A percentile compares a stretch with the other conserved stretches of the same genome.
phyloP scores from a whole-genome alignment of 2,797 vertebrate genomes.

The Meriones psammophilus region DNA sequence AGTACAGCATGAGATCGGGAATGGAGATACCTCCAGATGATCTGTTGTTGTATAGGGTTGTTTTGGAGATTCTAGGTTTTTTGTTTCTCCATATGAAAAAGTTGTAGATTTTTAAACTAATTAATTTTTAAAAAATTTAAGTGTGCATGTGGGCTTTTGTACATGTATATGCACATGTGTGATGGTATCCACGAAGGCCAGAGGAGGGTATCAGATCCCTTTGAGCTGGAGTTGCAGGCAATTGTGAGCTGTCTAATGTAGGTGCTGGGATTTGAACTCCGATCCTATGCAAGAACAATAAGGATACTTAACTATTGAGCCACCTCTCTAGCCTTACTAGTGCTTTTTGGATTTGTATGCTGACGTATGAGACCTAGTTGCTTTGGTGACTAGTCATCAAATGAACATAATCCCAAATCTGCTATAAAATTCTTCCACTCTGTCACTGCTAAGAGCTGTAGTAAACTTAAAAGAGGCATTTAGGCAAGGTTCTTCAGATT shows the following conservation, averaged over 20 bases:
- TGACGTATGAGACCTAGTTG: neutral
- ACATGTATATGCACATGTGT: neutral
- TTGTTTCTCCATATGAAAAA: too few relatives aligned
- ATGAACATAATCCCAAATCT: neutral
- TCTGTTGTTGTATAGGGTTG: too few relatives aligned
- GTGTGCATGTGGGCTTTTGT: neutral
- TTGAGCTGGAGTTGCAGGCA: neutral
- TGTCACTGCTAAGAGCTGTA: neutral
- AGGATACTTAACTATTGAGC: neutral
- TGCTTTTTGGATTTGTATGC: conserved; percentile 52
- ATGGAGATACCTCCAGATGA: too few relatives aligned
- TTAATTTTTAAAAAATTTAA: neutral
- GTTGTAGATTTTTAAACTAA: neutral
- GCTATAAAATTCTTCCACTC: neutral
- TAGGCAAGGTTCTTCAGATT: conserved; percentile 26
- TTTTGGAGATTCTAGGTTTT: too few relatives aligned
- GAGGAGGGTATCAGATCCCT: neutral
- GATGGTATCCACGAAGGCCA: neutral
- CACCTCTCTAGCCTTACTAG: neutral
- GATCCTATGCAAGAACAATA: neutral
- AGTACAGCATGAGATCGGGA: too few relatives aligned
- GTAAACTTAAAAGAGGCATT: neutral
- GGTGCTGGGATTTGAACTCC: neutral
- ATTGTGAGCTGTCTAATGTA: neutral
- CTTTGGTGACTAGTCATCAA: neutral